Base-by-base conservation (phyloP, 2,797 vertebrate genomes). In the Salarias fasciatus region DNA sequence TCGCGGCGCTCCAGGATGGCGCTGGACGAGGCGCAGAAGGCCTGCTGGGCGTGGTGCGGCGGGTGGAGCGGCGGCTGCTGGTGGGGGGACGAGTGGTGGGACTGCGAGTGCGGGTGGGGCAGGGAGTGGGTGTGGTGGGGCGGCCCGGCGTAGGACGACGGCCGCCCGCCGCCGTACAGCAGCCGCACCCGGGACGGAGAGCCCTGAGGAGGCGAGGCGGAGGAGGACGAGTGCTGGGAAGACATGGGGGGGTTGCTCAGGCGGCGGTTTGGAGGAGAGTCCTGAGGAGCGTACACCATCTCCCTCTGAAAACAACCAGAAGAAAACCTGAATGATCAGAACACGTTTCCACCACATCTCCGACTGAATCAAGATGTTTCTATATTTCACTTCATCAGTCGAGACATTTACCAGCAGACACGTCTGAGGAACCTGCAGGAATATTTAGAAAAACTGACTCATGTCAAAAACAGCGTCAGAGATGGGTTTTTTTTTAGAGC, bases 1-100 rank as follows among this genome's bases (percentile, higher is more conserved):
- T 99, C 97, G 2, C 97, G 90, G 5, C 97, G 94, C 65, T 99
- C 96, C 86, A 99, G 87, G 89, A 98, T 99, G 90, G 97, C 96
- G n/a, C 97, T 98, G 83, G 97, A 95, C 76, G 96, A 97, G 66
- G 96, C 90, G 3, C 94, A 95, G 68, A 96, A 95, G 0, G 93
- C 93, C 1, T 92, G 87, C 0, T 93, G 91, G 3, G 92, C 74
- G 48, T 88, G 89, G 18, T 64, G 94, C 85, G 94, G 77, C 62
- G 89, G 86, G 44, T 86, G 82, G 57, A 82, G 86, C 62, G 84
- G 91, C 3, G 74, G 88, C 13, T 87, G 90, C 62, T 86, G 82
- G 41, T 89, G 90, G 50, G 94, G 94, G 31, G 95, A 96, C 11
- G 95, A 95, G 77, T 96, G 94, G 24, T 96, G 96, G 15, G 86